phyloP scores from a whole-genome alignment of 2,888 invertebrate species.

The Apamea sordens region DNA sequence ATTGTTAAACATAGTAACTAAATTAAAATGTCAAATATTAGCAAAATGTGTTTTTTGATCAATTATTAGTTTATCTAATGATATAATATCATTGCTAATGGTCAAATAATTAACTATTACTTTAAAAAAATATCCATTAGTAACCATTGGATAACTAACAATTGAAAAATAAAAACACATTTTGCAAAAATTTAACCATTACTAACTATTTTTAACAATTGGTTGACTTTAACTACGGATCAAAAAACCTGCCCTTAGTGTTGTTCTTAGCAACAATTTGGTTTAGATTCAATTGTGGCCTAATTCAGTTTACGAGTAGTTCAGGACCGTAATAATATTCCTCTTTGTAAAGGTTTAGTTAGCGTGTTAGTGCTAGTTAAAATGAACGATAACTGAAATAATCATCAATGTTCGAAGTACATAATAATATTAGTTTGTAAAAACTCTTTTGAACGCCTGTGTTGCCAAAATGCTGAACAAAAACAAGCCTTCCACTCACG shows the following conservation, averaged over 20 bases:
- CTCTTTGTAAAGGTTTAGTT: conserved; percentile 1
- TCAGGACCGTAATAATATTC: conserved; percentile 7
- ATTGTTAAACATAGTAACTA: no score
- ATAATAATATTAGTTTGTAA: not conserved
- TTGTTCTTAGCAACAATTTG: conserved; percentile 29
- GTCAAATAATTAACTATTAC: no score
- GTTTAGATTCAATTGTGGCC: conserved; percentile 26
- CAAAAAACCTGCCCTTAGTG: not conserved
- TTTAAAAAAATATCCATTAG: no score
- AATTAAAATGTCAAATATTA: no score
- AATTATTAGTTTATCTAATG: no score
- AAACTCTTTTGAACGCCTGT: not conserved
- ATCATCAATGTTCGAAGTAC: not conserved
- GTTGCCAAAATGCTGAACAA: conserved; percentile 10
- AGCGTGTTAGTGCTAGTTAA: conserved; percentile 1
- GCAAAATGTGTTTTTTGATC: no score
- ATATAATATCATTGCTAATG: no score
- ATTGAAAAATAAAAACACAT: no score
- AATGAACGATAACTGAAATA: conserved; percentile 4
- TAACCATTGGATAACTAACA: no score
- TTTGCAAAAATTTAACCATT: no score
- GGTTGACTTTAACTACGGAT: no score
- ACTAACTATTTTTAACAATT: no score
- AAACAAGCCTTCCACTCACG: conserved; percentile 10
- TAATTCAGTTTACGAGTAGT: conserved; percentile 17